Evolutionary conservation across 1,140 invertebrate species (phyloP).

Genomic region (Caenorhabditis elegans): WBcel235 BX284604.4:9633001-9633500

Average conservation of each 20-base stretch:
- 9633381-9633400: conserved; percentile 7
- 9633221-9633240: background rate
- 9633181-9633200: background rate
- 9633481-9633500: background rate
- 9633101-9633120: background rate
- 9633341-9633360: background rate
- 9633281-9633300: background rate
- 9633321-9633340: background rate
- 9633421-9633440: background rate
- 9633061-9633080: background rate
- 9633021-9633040: conserved; percentile 20
- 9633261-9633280: background rate
- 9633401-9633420: background rate
- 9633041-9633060: conserved; percentile 9
- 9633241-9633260: too few relatives aligned
- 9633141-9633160: background rate
- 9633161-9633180: background rate
- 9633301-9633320: background rate
- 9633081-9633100: background rate
- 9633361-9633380: background rate
- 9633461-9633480: too few relatives aligned
- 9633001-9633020: conserved; percentile 4
- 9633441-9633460: background rate
- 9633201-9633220: conserved; percentile 1
- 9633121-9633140: background rate